Base-by-base conservation (phyloP, 2,113 vertebrate genomes). In the Microtus oregoni region DNA sequence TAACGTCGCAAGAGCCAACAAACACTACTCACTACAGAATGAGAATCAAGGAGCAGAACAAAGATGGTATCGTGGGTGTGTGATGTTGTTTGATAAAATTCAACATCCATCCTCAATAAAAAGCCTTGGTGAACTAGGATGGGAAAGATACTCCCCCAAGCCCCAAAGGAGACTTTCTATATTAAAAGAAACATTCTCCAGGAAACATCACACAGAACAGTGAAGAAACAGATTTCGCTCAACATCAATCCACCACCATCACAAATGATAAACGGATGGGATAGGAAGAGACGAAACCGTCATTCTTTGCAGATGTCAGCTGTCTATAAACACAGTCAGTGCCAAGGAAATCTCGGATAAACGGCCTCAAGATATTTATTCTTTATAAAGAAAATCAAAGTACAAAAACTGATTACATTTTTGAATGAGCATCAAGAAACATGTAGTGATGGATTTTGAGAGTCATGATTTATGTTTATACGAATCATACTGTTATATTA, bases 341-440 rank as follows among this genome's bases (percentile, higher is more conserved):
- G 1, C 24, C 58, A 87, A 65, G 61, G 38, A 94, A 85, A 65
- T 90, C 77, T 47, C 14, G 93, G 73, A 86, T 44, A 83, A 93
- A 90, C 38, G 32, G 65, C 65, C 44, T 35, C 1, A 89, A 91
- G 41, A 77, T 44, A 86, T 75, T 70, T 58, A 17, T 15, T 86
- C n/a, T 55, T 24, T 38, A 17, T 70, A 52, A 14, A 19, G 55
- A 24, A 96, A 89, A 77, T 22, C 24, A 82, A 90, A 77, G 19
- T 70, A 82, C 47, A 86, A 47, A 95, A 88, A 90, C 38, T n/a
- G 89, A 78, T 58, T 82, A n/a, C 41, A 92, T 92, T 70, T 96
- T 76, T 83, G 70, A 96, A 91, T 24, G 91, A 82, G 8, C 38
- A 91, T 72, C 41, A 79, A 89, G 58, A 82, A 92, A 55, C 41